Evolutionary conservation across 2,888 invertebrate genomes (phyloP).

Genomic region (Philereme vetulata): DNA sequence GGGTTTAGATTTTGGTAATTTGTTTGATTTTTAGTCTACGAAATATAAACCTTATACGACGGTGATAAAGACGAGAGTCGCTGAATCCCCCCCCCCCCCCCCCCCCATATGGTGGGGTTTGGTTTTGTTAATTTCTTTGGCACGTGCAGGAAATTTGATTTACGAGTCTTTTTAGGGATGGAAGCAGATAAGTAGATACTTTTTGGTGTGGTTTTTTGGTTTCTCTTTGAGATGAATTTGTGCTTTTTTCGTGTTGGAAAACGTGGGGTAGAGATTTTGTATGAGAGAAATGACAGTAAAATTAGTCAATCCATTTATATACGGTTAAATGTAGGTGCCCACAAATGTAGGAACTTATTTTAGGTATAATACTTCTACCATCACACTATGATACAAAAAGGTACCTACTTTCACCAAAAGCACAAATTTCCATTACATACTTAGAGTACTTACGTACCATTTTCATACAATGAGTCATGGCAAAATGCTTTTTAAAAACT

Average conservation of each 20-base stretch:
- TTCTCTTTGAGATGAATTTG: conserved; percentile 4
- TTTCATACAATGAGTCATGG: too few species aligned
- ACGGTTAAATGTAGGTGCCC: too few species aligned
- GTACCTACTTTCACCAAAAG: too few species aligned
- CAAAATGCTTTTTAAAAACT: too few species aligned
- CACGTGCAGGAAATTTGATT: conserved; percentile 14
- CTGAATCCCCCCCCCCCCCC: not conserved
- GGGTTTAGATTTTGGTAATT: conserved; percentile 14
- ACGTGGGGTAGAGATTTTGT: not conserved
- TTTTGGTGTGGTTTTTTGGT: conserved; percentile 19
- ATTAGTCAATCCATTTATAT: too few species aligned
- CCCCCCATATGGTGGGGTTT: not conserved
- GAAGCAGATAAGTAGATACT: conserved; percentile 15
- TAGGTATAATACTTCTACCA: too few species aligned
- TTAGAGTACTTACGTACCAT: too few species aligned
- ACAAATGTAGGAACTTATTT: too few species aligned
- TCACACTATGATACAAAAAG: too few species aligned
- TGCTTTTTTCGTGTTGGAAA: not conserved
- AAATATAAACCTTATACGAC: conserved; percentile 7
- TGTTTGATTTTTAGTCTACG: not conserved
- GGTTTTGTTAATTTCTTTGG: conserved; percentile 18
- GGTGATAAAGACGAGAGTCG: not conserved
- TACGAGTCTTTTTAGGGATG: conserved; percentile 20
- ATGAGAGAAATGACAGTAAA: not conserved
- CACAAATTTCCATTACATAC: too few species aligned